Percentiles rank a stretch among this genome's conserved stretches.
These are phyloP conservation scores for Argentina silus DNA, from an alignment of 2,797 vertebrate genomes.

Conservation along the genomic window DNA sequence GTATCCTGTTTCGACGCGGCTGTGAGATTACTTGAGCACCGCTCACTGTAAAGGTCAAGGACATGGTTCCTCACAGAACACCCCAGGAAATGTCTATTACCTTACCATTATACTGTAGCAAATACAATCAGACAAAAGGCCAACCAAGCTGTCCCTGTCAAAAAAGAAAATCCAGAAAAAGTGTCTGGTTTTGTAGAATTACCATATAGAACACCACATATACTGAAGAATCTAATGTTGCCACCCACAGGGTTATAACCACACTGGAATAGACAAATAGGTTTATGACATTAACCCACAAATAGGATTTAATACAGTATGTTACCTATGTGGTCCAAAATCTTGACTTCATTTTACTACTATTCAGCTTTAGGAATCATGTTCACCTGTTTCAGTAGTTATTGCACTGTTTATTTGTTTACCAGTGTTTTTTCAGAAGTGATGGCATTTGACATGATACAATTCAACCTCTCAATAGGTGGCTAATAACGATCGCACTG, in stretches of 20 bases:
- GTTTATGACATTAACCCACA: not conserved
- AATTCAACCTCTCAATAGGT: not conserved
- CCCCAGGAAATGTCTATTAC: slow-evolving; percentile 17
- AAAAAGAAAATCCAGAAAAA: slow-evolving; percentile 20
- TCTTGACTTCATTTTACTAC: no score
- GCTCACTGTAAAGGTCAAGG: slow-evolving; percentile 66
- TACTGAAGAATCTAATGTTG: not conserved
- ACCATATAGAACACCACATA: slow-evolving; percentile 8
- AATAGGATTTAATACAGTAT: not conserved
- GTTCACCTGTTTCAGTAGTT: no score
- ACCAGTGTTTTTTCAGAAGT: no score
- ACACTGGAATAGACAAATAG: no score
- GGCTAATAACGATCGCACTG: slow-evolving; percentile 33
- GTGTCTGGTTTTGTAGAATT: slow-evolving; percentile 11
- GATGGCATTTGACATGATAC: no score
- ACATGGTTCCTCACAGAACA: slow-evolving; percentile 34
- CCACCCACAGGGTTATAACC: no score
- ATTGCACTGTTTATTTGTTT: no score
- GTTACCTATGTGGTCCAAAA: no score
- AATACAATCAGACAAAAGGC: slow-evolving; percentile 29
- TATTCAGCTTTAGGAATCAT: no score
- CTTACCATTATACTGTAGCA: slow-evolving; percentile 10
- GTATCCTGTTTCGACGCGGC: slow-evolving; percentile 23
- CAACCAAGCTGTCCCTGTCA: slow-evolving; percentile 25
- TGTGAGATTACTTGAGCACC: slow-evolving; percentile 47